A percentile compares a stretch with the other conserved stretches of the same genome.
phyloP scores from a whole-genome alignment of 2,888 invertebrate genomes.

The Incurvaria masculella region DNA sequence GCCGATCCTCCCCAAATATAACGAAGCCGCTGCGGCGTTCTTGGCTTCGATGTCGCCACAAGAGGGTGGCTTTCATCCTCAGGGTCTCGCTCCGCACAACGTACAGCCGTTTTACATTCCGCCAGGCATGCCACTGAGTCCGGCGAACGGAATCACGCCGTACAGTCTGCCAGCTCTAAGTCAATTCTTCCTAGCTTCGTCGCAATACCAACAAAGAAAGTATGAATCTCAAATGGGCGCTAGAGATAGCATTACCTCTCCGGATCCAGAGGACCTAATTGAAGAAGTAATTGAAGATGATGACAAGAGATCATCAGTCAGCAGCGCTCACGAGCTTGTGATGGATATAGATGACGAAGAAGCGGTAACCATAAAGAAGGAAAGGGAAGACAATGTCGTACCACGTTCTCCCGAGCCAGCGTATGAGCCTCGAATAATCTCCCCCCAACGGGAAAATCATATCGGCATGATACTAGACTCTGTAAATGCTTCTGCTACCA shows the following conservation, averaged over 20 bases:
- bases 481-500: slow-evolving; percentile 70
- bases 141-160: slow-evolving; percentile 41
- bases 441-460: slow-evolving; percentile 2
- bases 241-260: slow-evolving; percentile 25
- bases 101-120: slow-evolving; percentile 63
- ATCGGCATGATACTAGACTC: slow-evolving; percentile 59
- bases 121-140: slow-evolving; percentile 51
- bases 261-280: slow-evolving; percentile 58
- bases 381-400: slow-evolving; percentile 30
- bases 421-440: slow-evolving; percentile 10
- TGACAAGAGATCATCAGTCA: slow-evolving; percentile 48
- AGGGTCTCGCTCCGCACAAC: slow-evolving; percentile 47
- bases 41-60: slow-evolving; percentile 44
- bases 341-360: slow-evolving; percentile 67
- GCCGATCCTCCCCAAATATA: slow-evolving; percentile 71
- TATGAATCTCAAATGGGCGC: slow-evolving; percentile 25
- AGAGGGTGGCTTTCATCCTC: slow-evolving; percentile 47
- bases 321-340: slow-evolving; percentile 58
- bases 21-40: slow-evolving; percentile 60
- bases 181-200: slow-evolving; percentile 60
- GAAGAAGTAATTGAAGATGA: slow-evolving; percentile 61
- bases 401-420: slow-evolving; percentile 13
- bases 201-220: slow-evolving; percentile 47
- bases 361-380: slow-evolving; percentile 43
- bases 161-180: slow-evolving; percentile 59